Percentiles rank a stretch among this genome's conserved stretches.
phyloP scores from a whole-genome alignment of 37 sponge, comb jelly and placozoan genomes.

The Hormiphora californensis region DNA sequence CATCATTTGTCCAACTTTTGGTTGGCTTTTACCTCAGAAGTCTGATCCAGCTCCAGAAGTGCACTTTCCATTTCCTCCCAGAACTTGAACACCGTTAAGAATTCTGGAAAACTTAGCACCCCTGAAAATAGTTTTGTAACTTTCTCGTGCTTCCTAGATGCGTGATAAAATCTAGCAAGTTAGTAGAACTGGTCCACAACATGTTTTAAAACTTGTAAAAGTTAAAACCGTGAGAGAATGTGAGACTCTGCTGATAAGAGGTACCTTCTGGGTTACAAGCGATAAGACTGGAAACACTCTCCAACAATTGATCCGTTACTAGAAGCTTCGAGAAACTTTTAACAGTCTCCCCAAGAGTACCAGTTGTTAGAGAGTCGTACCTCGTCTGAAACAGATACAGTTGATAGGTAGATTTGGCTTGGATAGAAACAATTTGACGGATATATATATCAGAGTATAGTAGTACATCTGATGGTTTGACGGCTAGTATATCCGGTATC shows the following conservation, averaged over 20 bases:
- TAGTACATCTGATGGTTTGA: no score
- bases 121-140: neutral
- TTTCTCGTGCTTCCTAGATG: neutral
- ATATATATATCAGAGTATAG: no score
- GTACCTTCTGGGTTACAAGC: neutral
- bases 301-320: neutral
- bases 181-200: no score
- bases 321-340: constrained; percentile 15
- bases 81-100: neutral
- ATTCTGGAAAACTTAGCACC: neutral
- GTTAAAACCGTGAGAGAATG: neutral
- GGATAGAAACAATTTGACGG: no score
- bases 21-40: neutral
- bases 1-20: no score
- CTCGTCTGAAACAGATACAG: neutral
- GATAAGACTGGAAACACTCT: neutral
- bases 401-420: neutral
- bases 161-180: no score
- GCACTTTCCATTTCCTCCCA: neutral
- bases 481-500: neutral
- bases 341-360: neutral
- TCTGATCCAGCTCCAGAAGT: neutral
- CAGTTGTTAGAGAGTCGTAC: neutral
- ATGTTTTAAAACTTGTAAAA: no score
- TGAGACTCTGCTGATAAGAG: neutral